Evolutionary conservation across 2,888 invertebrate species (phyloP), one percentile per base, ranked within the genome.

Genomic region (Heliconius ismenius): DNA sequence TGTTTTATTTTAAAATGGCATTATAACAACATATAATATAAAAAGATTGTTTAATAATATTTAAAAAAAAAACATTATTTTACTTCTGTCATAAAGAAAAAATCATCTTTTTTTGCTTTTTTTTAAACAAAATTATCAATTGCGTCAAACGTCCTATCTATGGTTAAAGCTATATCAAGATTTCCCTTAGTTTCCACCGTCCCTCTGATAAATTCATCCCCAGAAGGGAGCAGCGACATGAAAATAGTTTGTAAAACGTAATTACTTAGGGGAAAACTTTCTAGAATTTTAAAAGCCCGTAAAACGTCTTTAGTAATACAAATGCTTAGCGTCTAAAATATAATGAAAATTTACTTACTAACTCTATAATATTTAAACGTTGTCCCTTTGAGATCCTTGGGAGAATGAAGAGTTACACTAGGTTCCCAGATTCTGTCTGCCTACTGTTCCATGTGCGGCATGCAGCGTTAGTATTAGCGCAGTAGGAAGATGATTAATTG

Each of bases 211-310:
- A 70, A 70, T 70, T 70, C 49, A 58, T 70, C 70, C 58, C 70
- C 24, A 70, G 32, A 58, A 70, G 70, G 70, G 70, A 70, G 36
- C 58, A 70, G 18, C 36, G 70, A 70, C 70, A 70, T 70, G 70
- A 70, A 70, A 70, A 70, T 70, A 70, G 70, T 70, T 70, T 70
- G 70, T 70, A 58, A 70, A 58, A 70, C 70, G 58, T 70, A 70
- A 70, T 70, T 58, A 70, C 70, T 70, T 70, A 58, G 70, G 70
- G 70, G 58, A 36, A 58, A 70, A 58, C 0, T 70, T 70, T 58
- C 21, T 36, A 70, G 36, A 70, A 58, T 58, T 70, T 70, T 70
- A 70, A 36, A 58, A 70, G 36, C 58, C 36, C 54, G 3, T 58
- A 70, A 28, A 58, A 70, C 13, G 32, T 69, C 21, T n/a, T 32